Evolutionary conservation across 2,888 invertebrate genomes (phyloP).

Genomic region (Clivina fossor): DNA sequence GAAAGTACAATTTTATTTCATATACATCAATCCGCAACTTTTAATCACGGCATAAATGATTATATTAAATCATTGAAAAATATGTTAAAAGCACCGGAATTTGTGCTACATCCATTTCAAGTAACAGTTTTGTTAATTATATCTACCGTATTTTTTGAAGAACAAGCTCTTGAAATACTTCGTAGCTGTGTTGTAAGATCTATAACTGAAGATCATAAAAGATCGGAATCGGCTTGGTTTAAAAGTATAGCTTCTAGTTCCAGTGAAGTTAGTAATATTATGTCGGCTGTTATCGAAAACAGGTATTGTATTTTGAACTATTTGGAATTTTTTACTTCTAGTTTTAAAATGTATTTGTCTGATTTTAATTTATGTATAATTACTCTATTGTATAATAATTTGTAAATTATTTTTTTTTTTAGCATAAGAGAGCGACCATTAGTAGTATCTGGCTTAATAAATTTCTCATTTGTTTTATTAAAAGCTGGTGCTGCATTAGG

Average conservation of each 20-base stretch:
- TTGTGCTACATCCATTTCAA: conserved; percentile 64
- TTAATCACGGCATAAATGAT: conserved; percentile 54
- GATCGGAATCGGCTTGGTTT: conserved; percentile 58
- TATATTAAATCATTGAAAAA: conserved; percentile 55
- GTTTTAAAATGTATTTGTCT: too few relatives aligned
- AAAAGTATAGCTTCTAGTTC: conserved; percentile 52
- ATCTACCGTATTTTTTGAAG: conserved; percentile 55
- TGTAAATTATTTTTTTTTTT: conserved; percentile 37
- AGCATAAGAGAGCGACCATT: conserved; percentile 56
- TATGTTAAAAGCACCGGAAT: conserved; percentile 59
- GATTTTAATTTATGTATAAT: too few relatives aligned
- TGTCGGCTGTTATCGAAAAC: conserved; percentile 54
- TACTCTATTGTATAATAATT: too few relatives aligned
- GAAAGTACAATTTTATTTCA: conserved; percentile 65
- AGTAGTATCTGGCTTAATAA: conserved; percentile 53
- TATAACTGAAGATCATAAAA: conserved; percentile 48
- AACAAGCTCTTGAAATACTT: conserved; percentile 52
- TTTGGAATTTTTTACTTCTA: conserved; percentile 14
- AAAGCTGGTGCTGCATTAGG: conserved; percentile 47
- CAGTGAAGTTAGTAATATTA: conserved; percentile 51
- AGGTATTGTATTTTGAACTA: conserved; percentile 48
- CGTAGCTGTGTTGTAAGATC: conserved; percentile 46
- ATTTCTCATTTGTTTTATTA: conserved; percentile 52
- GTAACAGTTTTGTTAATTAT: conserved; percentile 61
- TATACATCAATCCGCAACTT: conserved; percentile 53